Percentiles rank a stretch among this genome's conserved stretches.
These are phyloP conservation scores for Daphoenositta chrysoptera DNA, from an alignment of 2,113 vertebrate species.

Conservation along the genomic window DNA sequence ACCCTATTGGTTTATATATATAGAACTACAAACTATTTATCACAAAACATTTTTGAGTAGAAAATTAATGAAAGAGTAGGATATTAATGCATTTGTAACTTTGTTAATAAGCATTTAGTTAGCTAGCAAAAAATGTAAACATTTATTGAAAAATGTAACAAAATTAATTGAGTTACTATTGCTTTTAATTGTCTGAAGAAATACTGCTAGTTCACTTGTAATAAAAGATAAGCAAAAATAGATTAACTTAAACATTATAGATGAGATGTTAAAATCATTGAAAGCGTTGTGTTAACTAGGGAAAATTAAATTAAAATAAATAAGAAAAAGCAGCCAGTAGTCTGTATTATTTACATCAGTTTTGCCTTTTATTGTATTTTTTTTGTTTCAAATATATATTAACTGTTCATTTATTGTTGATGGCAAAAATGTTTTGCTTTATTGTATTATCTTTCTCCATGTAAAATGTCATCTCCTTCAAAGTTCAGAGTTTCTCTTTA, in stretches of 20 bases:
- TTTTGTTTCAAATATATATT: neutral
- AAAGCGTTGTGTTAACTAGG: neutral
- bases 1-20: too few relatives aligned
- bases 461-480: conserved; percentile 36
- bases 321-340: neutral
- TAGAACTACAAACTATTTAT: neutral
- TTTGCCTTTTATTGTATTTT: neutral
- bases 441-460: neutral
- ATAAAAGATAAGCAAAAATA: neutral
- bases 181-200: neutral
- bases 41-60: neutral
- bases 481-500: conserved; percentile 15
- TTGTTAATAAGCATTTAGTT: neutral
- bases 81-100: neutral
- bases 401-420: neutral
- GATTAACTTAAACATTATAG: neutral
- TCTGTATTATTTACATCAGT: neutral
- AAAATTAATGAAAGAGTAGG: neutral
- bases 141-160: neutral
- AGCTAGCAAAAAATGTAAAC: neutral
- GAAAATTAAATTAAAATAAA: neutral
- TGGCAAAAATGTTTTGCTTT: neutral
- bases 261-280: neutral
- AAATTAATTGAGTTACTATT: neutral
- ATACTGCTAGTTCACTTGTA: neutral